Evolutionary conservation across 2,888 invertebrate genomes (phyloP), one percentile per base, ranked within the genome.

Genomic region (Hyposoter dolosus): DNA sequence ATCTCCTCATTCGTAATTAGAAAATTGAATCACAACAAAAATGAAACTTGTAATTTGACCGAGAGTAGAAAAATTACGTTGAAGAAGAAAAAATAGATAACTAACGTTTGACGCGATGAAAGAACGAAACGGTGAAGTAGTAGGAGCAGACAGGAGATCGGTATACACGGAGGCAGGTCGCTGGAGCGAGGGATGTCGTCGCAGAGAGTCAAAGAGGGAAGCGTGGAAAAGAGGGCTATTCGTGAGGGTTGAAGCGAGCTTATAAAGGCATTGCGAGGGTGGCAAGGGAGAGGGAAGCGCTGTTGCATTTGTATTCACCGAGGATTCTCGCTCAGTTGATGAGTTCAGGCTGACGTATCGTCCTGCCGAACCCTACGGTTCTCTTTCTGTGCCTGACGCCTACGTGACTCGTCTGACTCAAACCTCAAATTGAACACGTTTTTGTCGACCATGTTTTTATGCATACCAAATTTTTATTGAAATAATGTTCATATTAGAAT

Each of bases 281-380:
- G 60, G 28, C 28, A 9, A 60, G 28, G 15, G 60, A 23, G 28
- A 23, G 28, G 28, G 28, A 60, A 28, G 28, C 28, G 76, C 66
- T 75, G 82, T 80, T 85, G 85, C 90, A 92, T 92, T 91, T 91
- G 91, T 92, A 92, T 92, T 92, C 92, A 91, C 89, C 79, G 84
- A 87, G 91, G 87, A 89, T 89, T 83, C 89, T 87, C 86, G 89
- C 82, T 85, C 88, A 86, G 83, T 88, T 92, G 92, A 92, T 92
- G 92, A 92, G 90, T 88, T 88, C 88, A 60, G 89, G 84, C 89
- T 89, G 90, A 89, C 90, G 91, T 89, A 90, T 90, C 89, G 85
- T 88, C 88, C 89, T 82, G 74, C 85, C 78, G 74, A 82, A 79
- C 75, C 85, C 77, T 82, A 66, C 53, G 71, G 50, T 74, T 77